Percentiles rank a stretch among this genome's conserved stretches.
phyloP scores from a whole-genome alignment of 2,797 vertebrate genomes.

The Hyperoplus immaculatus region DNA sequence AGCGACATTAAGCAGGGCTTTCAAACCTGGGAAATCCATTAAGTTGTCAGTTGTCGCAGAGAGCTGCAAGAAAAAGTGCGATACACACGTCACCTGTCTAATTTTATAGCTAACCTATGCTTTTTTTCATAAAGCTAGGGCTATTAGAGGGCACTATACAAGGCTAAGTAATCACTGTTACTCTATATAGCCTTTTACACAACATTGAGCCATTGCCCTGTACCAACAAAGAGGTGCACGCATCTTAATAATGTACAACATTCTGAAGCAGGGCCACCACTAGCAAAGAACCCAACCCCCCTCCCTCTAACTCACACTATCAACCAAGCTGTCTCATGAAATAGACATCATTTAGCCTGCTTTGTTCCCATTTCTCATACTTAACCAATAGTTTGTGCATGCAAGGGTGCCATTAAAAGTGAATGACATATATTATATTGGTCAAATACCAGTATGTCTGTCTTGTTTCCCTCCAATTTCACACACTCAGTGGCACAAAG shows the following conservation, averaged over 20 bases:
- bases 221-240: constrained; percentile 29
- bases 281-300: neutral
- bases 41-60: constrained; percentile 62
- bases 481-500: neutral
- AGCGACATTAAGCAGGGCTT: constrained; percentile 42
- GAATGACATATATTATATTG: neutral
- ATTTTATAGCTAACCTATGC: constrained; percentile 54
- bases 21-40: constrained; percentile 73
- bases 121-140: constrained; percentile 42
- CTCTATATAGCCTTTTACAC: constrained; percentile 32
- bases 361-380: neutral
- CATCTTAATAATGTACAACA: constrained; percentile 57
- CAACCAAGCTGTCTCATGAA: constrained; percentile 34
- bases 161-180: constrained; percentile 14
- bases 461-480: neutral
- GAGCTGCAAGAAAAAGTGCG: constrained; percentile 11
- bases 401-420: neutral
- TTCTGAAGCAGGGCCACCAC: neutral
- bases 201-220: constrained; percentile 2
- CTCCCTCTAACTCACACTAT: neutral
- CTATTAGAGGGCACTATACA: constrained; percentile 25
- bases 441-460: neutral
- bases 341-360: neutral
- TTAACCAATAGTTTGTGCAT: accelerated
- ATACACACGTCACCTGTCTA: constrained; percentile 45